Percentiles rank a stretch among this genome's conserved stretches.
These are phyloP conservation scores for Steatornis caripensis DNA, from an alignment of 2,113 vertebrate species.

Conservation along the genomic window DNA sequence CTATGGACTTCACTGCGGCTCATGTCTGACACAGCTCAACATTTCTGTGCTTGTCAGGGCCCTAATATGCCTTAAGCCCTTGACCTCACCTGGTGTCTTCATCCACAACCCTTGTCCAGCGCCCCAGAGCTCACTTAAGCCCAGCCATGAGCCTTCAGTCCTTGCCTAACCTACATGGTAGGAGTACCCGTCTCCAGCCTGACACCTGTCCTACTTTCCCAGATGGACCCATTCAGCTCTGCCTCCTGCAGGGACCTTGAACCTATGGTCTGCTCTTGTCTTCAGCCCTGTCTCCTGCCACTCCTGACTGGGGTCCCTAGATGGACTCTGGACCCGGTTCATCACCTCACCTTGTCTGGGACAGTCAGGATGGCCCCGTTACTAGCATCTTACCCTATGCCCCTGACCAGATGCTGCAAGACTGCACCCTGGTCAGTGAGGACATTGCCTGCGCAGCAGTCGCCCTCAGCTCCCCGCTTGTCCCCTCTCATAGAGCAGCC, in stretches of 20 bases:
- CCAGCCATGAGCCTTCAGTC: not conserved
- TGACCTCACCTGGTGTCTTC: not conserved
- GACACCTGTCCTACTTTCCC: not conserved
- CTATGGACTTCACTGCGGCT: not conserved
- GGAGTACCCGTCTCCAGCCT: not conserved
- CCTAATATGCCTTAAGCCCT: not conserved
- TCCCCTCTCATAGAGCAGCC: fast-evolving
- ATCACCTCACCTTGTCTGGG: not conserved
- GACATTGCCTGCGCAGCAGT: not conserved
- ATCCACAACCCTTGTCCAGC: not conserved
- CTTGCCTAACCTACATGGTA: fast-evolving
- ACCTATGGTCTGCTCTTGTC: not conserved
- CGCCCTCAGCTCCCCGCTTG: not conserved
- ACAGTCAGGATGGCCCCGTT: not conserved
- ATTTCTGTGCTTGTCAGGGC: not conserved
- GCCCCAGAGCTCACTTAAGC: not conserved
- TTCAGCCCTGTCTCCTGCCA: fast-evolving
- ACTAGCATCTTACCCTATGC: not conserved
- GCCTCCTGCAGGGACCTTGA: not conserved
- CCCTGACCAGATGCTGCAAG: not conserved
- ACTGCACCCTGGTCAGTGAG: not conserved
- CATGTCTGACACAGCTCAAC: not conserved
- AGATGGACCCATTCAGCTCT: not conserved
- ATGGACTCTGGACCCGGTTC: not conserved
- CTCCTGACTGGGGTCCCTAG: not conserved